Evolutionary conservation across 2,888 invertebrate genomes (phyloP), one percentile per base, ranked within the genome.

Genomic region (Oscheius myriophilus): DNA sequence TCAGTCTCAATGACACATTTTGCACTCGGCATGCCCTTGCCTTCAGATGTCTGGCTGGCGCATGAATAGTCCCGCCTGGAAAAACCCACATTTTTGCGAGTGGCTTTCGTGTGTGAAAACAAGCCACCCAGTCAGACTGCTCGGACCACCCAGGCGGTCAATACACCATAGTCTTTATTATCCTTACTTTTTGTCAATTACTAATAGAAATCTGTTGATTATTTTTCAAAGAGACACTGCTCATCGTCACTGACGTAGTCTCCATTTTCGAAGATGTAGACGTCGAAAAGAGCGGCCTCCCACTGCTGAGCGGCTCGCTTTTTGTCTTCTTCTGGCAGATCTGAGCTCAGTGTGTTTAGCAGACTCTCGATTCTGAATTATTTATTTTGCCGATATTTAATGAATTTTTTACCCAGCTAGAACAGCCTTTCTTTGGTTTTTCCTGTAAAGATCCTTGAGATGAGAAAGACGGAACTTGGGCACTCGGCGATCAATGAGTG

Each of bases 181-280:
- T 51, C 9, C 14, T 51, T 18, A 23, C 1, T 51, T 51, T 23
- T 51, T 23, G 51, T 12, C 2, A 2, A n/a, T 46, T 46, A 46
- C 11, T 46, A 46, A n/a, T 26, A n/a, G 26, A 54, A 25, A 16
- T 46, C 46, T 42, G n/a, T 33, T 42, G 16, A 49, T 52, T 54
- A 65, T 43, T 65, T 65, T 18, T 49, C 54, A 55, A 65, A 65
- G 45, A 33, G 45, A 43, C 65, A 65, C 21, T 77, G 77, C 51
- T 80, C 78, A 45, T 76, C 72, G 64, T 81, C 80, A 23, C 68
- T 67, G 39, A 73, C 62, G 59, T 75, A 81, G 61, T 73, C 71
- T 23, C 75, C 78, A 25, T 63, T 74, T n/a, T 77, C 49, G 61
- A 69, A 75, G 25, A 73, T 71, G 41, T 73, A 68, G 9, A 78